phyloP scores from a whole-genome alignment of 2,113 vertebrate species.

The Ptyas mucosa region DNA sequence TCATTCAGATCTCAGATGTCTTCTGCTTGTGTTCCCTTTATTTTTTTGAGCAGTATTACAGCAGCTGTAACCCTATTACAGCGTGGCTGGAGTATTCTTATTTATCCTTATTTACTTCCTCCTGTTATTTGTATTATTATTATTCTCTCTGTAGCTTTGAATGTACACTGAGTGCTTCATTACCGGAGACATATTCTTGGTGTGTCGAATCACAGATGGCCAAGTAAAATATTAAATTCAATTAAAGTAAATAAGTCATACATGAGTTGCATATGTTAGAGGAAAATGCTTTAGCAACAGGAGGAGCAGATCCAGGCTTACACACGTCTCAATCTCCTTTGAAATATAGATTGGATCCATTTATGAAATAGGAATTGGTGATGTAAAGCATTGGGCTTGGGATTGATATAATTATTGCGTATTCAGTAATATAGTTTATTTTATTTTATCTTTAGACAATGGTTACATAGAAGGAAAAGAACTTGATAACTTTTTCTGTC shows the following conservation, averaged over 20 bases:
- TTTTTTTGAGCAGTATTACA: no score
- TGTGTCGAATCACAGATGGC: neutral
- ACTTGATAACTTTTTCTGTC: conserved; percentile 86
- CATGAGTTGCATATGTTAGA: neutral
- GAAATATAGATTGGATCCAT: neutral
- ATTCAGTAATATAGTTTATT: neutral
- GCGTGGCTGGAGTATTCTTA: neutral
- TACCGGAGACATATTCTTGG: neutral
- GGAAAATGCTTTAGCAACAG: neutral
- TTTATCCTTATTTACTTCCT: neutral
- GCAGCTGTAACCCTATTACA: neutral
- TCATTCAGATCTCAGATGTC: no score
- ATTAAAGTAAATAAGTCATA: neutral
- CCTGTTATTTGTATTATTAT: neutral
- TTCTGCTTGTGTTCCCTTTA: no score
- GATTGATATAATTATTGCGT: fast-evolving
- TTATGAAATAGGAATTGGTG: neutral
- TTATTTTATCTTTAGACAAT: conserved; percentile 76
- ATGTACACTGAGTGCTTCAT: neutral
- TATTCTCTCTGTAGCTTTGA: neutral
- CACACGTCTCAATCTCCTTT: neutral
- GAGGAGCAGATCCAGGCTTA: neutral
- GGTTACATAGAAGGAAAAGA: conserved; percentile 93
- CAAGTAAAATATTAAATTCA: neutral
- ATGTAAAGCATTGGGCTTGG: neutral